Conservation (phyloP, 2,888 invertebrate genomes). For the Clivina fossor region DNA sequence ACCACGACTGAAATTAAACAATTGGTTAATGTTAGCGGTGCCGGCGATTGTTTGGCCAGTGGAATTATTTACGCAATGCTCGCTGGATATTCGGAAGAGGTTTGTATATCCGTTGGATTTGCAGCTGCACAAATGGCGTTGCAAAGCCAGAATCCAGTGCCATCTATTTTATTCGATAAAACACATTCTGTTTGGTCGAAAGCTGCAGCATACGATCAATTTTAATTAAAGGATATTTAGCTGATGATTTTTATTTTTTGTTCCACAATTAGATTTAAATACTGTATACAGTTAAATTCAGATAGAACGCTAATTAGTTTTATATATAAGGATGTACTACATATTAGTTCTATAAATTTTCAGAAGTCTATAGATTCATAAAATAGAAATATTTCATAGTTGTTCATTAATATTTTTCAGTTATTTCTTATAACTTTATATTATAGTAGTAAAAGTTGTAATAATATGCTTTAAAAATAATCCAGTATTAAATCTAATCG, state of each 20-base stretch:
- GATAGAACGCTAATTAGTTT: too few species aligned
- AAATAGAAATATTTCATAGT: too few species aligned
- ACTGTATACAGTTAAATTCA: too few species aligned
- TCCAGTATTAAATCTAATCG: too few species aligned
- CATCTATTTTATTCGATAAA: constrained; percentile 48
- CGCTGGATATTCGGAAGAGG: constrained; percentile 57
- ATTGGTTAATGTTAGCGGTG: constrained; percentile 77
- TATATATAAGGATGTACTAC: too few species aligned
- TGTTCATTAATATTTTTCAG: too few species aligned
- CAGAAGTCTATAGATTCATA: too few species aligned
- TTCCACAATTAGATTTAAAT: too few species aligned
- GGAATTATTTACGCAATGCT: constrained; percentile 70
- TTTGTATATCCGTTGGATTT: constrained; percentile 64
- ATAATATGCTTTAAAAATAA: too few species aligned
- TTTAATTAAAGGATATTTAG: constrained; percentile 13
- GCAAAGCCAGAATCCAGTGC: constrained; percentile 63
- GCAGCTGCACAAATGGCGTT: constrained; percentile 64
- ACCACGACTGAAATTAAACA: constrained; percentile 50
- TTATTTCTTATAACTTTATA: too few species aligned
- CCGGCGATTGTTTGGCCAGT: constrained; percentile 76
- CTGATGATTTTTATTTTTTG: background rate
- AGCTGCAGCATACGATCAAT: constrained; percentile 36
- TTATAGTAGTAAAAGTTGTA: too few species aligned
- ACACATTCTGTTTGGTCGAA: constrained; percentile 38
- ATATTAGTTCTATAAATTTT: too few species aligned